Percentiles rank a stretch among this genome's conserved stretches.
Evolutionary conservation across 2,888 invertebrate species (phyloP).

Genomic region (Epiblema foenella): DNA sequence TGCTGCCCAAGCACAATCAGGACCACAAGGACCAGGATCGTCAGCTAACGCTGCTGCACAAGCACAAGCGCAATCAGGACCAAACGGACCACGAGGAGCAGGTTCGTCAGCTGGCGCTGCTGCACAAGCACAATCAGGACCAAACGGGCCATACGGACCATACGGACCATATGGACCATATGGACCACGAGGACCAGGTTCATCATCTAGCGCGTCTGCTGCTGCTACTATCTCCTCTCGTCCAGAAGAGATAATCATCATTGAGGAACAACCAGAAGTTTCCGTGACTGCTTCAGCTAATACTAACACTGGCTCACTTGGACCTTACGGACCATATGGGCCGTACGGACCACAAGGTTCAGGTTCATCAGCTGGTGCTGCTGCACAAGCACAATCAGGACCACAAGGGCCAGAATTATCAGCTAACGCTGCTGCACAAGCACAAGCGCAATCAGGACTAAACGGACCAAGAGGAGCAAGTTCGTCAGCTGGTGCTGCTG

Average conservation of each 20-base stretch:
- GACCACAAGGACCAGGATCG: constrained; percentile 25
- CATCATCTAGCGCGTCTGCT: neutral
- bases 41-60: constrained; percentile 12
- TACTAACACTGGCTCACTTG: constrained; percentile 4
- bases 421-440: constrained; percentile 11
- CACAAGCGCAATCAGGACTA: constrained; percentile 8
- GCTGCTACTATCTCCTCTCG: neutral
- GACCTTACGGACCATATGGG: constrained; percentile 18
- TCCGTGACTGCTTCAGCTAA: neutral
- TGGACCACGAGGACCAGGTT: constrained; percentile 6
- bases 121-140: neutral
- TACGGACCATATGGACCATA: neutral
- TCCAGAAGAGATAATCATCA: no score
- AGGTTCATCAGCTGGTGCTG: constrained; percentile 1
- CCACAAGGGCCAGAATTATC: constrained; percentile 15
- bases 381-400: constrained; percentile 6
- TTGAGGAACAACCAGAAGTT: neutral
- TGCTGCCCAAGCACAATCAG: neutral
- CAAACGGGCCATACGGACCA: neutral
- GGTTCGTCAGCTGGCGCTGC: constrained; percentile 8
- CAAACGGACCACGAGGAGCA: neutral
- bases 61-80: neutral
- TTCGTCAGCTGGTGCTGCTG: constrained; percentile 8
- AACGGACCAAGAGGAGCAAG: constrained; percentile 14
- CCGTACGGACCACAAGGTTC: constrained; percentile 21